phyloP scores from a whole-genome alignment of 2,888 invertebrate species.

The Asteroscopus sphinx region DNA sequence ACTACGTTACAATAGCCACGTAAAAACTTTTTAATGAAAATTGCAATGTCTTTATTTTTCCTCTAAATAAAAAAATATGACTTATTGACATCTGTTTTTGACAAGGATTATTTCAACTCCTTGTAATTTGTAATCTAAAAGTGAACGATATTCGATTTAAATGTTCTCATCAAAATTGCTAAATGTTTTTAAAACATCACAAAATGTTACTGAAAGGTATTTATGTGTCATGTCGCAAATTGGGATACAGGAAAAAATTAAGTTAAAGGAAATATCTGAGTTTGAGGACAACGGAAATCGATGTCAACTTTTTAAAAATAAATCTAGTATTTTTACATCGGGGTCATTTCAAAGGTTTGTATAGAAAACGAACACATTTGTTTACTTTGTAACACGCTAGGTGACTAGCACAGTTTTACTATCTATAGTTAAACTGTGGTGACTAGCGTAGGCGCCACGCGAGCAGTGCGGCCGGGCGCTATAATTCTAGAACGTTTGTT shows the following conservation, averaged over 20 bases:
- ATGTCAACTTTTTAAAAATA: not conserved
- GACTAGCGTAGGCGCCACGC: no score
- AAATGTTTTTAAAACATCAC: conserved; percentile 19
- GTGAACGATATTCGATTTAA: conserved; percentile 9
- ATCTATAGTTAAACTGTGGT: no score
- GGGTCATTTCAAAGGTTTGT: conserved; percentile 22
- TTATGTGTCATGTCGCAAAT: conserved; percentile 13
- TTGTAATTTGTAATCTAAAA: not conserved
- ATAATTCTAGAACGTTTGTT: no score
- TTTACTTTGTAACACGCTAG: no score
- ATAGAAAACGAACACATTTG: no score
- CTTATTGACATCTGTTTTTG: not conserved
- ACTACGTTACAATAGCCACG: no score
- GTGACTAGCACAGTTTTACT: no score
- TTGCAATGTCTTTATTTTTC: not conserved
- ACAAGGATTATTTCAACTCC: not conserved
- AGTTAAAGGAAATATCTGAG: not conserved
- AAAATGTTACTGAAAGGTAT: conserved; percentile 7
- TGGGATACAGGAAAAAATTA: conserved; percentile 15
- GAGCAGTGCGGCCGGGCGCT: no score
- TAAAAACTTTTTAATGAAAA: not conserved
- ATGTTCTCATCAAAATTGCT: conserved; percentile 49
- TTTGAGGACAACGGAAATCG: conserved; percentile 6
- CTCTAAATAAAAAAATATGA: not conserved
- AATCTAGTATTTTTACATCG: not conserved